Base-by-base conservation (phyloP, 2,888 invertebrate species). In the Ectemnius cavifrons region DNA sequence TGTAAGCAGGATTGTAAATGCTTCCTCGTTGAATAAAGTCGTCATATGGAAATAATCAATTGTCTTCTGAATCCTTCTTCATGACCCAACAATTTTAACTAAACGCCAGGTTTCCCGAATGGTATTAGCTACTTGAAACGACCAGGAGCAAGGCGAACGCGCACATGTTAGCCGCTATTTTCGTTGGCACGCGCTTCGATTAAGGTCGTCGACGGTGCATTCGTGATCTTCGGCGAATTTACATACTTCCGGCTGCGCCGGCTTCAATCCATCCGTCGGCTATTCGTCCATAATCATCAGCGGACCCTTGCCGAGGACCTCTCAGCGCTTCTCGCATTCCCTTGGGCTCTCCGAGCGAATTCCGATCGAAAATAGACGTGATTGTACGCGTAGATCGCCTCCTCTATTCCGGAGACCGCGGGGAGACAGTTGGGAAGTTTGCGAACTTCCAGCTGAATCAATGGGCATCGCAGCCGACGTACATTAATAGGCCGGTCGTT, bases 301-400 rank as follows among this genome's bases (percentile, higher is more conserved):
- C 59, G 18, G 63, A 66, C 71, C 60, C 73, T 73, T 68, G 67
- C 63, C 59, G 27, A 46, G 23, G 72, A 28, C 66, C 60, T 59
- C 58, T 59, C 57, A 68, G 70, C 45, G 56, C 58, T 52, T 16
- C 52, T 13, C 52, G n/a, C 16, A 52, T 52, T 60, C 58, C 66
- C 60, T 52, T 76, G 68, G 68, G 67, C 69, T 63, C 67, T 71
- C n/a, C 52, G 59, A 60, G 37, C 37, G 66, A 74, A 79, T 83
- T 79, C 77, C 81, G 66, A 75, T 67, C 70, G 70, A 83, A 83
- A 82, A 83, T 83, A 83, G 78, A 80, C 20, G 63, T 37, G 37
- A 37, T 37, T 37, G 37, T 37, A 37, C 52, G 14, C 52, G 14
- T 14, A 11, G 52, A 52, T 16, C 52, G 52, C 16, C n/a, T 14